phyloP scores from a whole-genome alignment of 2,113 vertebrate genomes.

The Gnathonemus echidnorhynchus region DNA sequence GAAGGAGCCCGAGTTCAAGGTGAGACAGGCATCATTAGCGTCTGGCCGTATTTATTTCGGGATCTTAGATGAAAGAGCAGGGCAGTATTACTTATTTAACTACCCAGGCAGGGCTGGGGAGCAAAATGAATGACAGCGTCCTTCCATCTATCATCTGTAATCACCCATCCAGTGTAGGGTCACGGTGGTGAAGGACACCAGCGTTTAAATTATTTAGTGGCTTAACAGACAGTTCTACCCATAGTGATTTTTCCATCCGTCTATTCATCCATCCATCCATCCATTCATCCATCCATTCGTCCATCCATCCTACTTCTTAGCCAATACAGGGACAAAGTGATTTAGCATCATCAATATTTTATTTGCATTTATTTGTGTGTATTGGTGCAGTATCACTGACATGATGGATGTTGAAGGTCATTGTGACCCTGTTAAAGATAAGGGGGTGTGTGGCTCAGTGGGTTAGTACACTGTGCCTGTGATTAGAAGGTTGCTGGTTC shows the following conservation, averaged over 20 bases:
- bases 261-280: not conserved
- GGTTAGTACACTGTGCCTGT: not conserved
- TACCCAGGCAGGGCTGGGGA: not conserved
- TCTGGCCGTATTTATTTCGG: not conserved
- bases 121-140: not conserved
- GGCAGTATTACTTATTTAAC: not conserved
- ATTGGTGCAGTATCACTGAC: not conserved
- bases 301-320: not conserved
- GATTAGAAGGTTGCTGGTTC: not conserved
- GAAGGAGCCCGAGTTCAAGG: conserved; percentile 88
- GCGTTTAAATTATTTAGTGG: not conserved
- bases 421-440: not conserved
- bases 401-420: not conserved
- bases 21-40: conserved; percentile 29
- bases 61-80: not conserved
- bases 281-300: not conserved
- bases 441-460: not conserved
- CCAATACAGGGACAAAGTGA: not conserved
- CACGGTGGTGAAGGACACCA: not conserved
- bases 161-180: not conserved
- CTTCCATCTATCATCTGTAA: not conserved
- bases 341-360: not conserved
- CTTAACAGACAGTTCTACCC: not conserved
- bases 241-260: not conserved
- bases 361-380: not conserved